A percentile compares a stretch with the other conserved stretches of the same genome.
These are phyloP conservation scores for Cassiopea xamachana DNA, from an alignment of 30 jellyfish, hydroid and myxozoan genomes.

Conservation along the genomic window DNA sequence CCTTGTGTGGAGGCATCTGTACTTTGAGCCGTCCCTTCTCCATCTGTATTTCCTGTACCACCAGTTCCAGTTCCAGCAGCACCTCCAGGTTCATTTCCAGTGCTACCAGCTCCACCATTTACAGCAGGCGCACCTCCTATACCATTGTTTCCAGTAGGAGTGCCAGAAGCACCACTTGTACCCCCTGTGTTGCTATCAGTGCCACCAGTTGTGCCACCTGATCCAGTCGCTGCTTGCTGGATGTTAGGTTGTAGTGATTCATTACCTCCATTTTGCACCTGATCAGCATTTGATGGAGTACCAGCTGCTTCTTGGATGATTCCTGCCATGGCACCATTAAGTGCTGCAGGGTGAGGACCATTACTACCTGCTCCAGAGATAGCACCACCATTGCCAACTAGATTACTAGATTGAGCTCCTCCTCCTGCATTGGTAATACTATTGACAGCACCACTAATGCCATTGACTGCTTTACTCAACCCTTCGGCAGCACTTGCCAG, in stretches of 20 bases:
- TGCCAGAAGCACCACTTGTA: slow-evolving; percentile 11
- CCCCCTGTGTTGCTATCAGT: slow-evolving; percentile 3
- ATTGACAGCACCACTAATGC: slow-evolving; percentile 43
- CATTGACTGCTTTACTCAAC: slow-evolving; percentile 56
- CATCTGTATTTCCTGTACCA: slow-evolving; percentile 10
- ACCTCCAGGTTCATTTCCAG: slow-evolving; percentile 30
- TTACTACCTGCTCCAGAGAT: slow-evolving; percentile 2
- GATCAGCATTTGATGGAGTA: slow-evolving; percentile 1
- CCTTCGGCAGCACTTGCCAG: slow-evolving; percentile 61
- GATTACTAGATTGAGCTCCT: slow-evolving; percentile 22
- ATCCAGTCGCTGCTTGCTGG: slow-evolving; percentile 16
- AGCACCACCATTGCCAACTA: slow-evolving; percentile 64
- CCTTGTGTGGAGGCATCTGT: slow-evolving; percentile 22
- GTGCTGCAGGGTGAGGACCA: slow-evolving; percentile 58
- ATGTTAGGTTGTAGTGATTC: slow-evolving; percentile 5
- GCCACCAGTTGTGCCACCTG: slow-evolving; percentile 19
- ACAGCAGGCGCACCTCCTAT: not conserved
- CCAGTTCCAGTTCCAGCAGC: slow-evolving; percentile 7
- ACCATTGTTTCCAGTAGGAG: slow-evolving; percentile 3
- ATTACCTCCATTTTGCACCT: slow-evolving; percentile 40
- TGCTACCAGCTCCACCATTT: slow-evolving; percentile 25
- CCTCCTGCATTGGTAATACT: slow-evolving; percentile 21
- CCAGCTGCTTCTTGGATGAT: slow-evolving; percentile 26
- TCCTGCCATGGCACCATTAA: slow-evolving; percentile 43
- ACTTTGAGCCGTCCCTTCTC: not conserved